Base-by-base conservation (phyloP, 1,140 invertebrate genomes). In the Apocrypta bakeri region DNA sequence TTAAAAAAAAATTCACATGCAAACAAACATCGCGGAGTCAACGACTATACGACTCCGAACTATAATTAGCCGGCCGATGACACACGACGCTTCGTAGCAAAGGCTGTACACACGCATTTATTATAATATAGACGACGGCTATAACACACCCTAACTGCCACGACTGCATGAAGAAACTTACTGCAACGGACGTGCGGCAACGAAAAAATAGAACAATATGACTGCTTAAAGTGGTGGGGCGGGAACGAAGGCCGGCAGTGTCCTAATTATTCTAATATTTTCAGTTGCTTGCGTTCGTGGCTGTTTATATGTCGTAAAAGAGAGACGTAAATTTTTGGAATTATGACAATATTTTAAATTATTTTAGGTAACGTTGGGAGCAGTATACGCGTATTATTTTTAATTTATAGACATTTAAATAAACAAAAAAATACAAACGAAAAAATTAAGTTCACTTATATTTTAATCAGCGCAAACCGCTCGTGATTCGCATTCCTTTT, bases 31-130 rank as follows among this genome's bases (percentile, higher is more conserved):
- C 48, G 42, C 42, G 11, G 9, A 48, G 14, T 17, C 42, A 17
- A 48, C 17, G 17, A 21, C 48, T n/a, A 56, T 21, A 56, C 63
- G 63, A 29, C 8, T 24, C 63, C 48, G 63, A 11, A 29, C 63
- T 66, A 66, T 66, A 66, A 66, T 66, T 66, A 66, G 63, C 25
- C 27, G 63, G 63, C 24, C 63, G 63, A 66, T 66, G 63, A 66
- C 63, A 66, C 63, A 66, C 24, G 27, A 3, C n/a, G 9, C 63
- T 27, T 27, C 61, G 8, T 29, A 66, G 25, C 63, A 29, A 29
- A 27, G 24, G 63, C 63, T 66, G 63, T 66, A 66, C 14, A 66
- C 24, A 29, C n/a, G n/a, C 27, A 66, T 66, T 56, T 21, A 21
- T n/a, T 56, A n/a, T 56, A 56, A 56, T 56, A 56, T n/a, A 56